phyloP scores from a whole-genome alignment of 2,113 vertebrate species.

The Microtus montanus region DNA sequence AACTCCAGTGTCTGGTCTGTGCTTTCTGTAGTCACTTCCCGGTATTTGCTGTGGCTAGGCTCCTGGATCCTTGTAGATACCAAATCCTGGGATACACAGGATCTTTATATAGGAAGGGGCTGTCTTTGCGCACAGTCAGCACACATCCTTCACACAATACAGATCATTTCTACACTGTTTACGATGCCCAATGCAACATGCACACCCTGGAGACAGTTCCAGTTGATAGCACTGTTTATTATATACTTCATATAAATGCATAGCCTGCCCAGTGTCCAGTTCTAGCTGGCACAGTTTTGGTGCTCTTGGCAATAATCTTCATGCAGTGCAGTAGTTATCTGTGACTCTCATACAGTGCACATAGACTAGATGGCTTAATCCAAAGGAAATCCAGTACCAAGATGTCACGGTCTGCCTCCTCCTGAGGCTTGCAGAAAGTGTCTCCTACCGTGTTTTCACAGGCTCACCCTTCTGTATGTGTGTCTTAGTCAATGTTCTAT shows the following conservation, averaged over 20 bases:
- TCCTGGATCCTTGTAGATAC: background rate
- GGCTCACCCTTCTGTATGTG: background rate
- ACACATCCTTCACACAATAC: accelerated
- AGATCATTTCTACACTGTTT: background rate
- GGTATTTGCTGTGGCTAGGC: background rate
- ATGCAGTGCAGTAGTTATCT: background rate
- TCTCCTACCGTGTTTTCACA: background rate
- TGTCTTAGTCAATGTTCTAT: background rate
- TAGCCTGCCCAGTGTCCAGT: accelerated
- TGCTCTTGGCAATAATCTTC: background rate
- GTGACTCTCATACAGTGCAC: background rate
- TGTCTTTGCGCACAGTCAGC: background rate
- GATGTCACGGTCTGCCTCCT: background rate
- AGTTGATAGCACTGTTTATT: background rate
- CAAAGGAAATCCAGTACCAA: background rate
- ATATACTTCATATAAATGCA: background rate
- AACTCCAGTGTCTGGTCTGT: background rate
- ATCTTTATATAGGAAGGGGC: background rate
- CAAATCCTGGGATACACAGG: background rate
- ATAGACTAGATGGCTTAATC: background rate
- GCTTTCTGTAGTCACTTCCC: background rate
- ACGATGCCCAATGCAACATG: background rate
- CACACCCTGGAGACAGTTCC: background rate
- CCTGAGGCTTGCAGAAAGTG: background rate
- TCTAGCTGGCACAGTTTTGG: too few relatives aligned